Base-by-base conservation (phyloP, 2,888 invertebrate species). In the Clusia tigrina region DNA sequence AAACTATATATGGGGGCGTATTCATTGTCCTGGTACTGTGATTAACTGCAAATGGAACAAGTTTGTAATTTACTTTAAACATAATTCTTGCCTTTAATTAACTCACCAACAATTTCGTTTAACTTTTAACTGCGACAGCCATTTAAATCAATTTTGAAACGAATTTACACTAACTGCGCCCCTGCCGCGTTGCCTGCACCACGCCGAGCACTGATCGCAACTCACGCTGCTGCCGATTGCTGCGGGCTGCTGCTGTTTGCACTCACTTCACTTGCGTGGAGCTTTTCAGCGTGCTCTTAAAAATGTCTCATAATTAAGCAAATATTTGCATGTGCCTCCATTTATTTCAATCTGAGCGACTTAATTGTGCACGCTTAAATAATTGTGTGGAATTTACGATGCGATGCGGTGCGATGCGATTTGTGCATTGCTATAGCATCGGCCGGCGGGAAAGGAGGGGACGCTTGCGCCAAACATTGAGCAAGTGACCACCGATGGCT, bases 381-480 rank as follows among this genome's bases (percentile, higher is more conserved):
- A 56, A 61, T 52, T 61, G 38, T 38, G 38, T 52, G 56, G 61
- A 56, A 57, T 61, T 60, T 61, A 55, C 22, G 18, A n/a, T n/a
- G n/a, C 5, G 22, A 6, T 53, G 17, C 5, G 12, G 23, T 15
- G 15, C 10, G 17, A 15, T 25, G 3, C 17, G 26, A 2, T 15
- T 54, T 26, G 25, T 25, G 53, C 15, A 6, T 6, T 25, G 26
- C 15, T 25, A 25, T 12, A 9, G 46, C 26, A 22, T 12, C 12
- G n/a, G 25, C 46, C 57, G 38, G 25, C 23, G 53, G 38, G 22
- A 53, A 53, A 53, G 42, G 38, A 52, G 22, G 18, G 22, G 23
- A 54, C n/a, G 9, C 2, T 48, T 20, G 20, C 20, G 48, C 18
- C 20, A 18, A 5, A 22, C 38, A 22, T 37, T 55, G 55, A 55